Base-by-base conservation (phyloP, 2,113 vertebrate species). In the Empidonax alnorum region DNA sequence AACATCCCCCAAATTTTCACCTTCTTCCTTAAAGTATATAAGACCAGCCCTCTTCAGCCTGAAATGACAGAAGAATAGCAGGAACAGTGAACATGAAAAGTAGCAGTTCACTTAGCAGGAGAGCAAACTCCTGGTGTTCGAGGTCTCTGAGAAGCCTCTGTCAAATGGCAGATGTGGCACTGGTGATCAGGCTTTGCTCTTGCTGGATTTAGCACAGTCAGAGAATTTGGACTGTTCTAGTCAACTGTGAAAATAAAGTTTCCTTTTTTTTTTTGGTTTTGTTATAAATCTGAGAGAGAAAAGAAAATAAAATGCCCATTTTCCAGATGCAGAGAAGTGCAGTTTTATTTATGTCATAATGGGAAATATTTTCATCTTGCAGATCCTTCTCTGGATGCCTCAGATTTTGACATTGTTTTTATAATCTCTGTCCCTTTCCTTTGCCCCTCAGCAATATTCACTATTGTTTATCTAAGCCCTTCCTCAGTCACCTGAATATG, bases 381-480 rank as follows among this genome's bases (percentile, higher is more conserved):
- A 81, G 30, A 80, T 56, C 18, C 3, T 72, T 81, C 31, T 72
- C 58, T 21, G 15, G 61, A 21, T 49, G 39, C 37, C 33, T 82
- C 39, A 76, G 79, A 88, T 89, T 89, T 94, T 83, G 25, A 76
- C 46, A 58, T 41, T 30, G 20, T 75, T 78, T 89, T 76, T 85
- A 20, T 87, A 72, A 69, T 91, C 67, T 62, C 59, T 69, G 35
- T 53, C 44, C 53, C n/a, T 15, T 91, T 84, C 69, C 49, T 66
- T 65, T 90, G 74, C 21, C 71, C 72, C 55, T 53, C 12, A 37
- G 84, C n/a, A 2, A 42, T 93, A 71, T 35, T 50, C 49, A 19
- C 63, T 91, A 11, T 49, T 89, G 67, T 94, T 93, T 76, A 80
- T 69, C 78, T 85, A 66, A 77, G 33, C 31, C 46, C 30, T 96